Evolutionary conservation across 1,140 invertebrate genomes (phyloP), one percentile per base, ranked within the genome.

Genomic region (Platorchestia sp.): DNA sequence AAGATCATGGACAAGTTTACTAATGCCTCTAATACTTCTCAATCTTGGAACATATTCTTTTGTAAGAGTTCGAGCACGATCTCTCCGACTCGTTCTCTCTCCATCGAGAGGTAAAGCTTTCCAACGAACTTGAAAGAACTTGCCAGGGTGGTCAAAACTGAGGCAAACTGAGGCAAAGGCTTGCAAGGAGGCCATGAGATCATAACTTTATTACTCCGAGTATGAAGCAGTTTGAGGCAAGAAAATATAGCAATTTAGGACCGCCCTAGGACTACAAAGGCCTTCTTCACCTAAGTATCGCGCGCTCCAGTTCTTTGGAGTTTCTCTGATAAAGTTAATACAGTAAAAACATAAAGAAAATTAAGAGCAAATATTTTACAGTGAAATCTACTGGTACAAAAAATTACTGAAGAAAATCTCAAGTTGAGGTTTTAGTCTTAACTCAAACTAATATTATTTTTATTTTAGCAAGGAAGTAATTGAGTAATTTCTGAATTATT

Each of bases 21-120:
- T 93, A 93, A 93, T 93, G 91, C 91, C 44, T 93, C 44, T 93
- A 93, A 93, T 93, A 93, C 91, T 93, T 93, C 91, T 93, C 91
- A 93, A 93, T 93, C 91, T 93, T 44, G 91, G 45, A 93, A 93
- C 91, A 47, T 44, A 93, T 93, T 93, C 91, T 93, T 93, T 93
- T 45, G 36, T 44, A 93, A 93, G 43, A 40, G 44, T 40, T 45
- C 91, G 91, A 47, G 40, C 91, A 93, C 91, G 91, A 93, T 47
- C 43, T 45, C 43, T 93, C 91, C 22, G 59, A 75, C 59, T 75
- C 59, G 59, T 75, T 75, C 47, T 3, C 59, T 93, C 91, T 47
- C 22, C 43, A 93, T 27, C 91, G 40, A 93, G 45, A 19, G 43
- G 47, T 19, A 6, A 93, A 93, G 45, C 6, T 42, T 45, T 6